Evolutionary conservation across 1,140 invertebrate species (phyloP), one percentile per base, ranked within the genome.

Genomic region (Araneus ventricosus): DNA sequence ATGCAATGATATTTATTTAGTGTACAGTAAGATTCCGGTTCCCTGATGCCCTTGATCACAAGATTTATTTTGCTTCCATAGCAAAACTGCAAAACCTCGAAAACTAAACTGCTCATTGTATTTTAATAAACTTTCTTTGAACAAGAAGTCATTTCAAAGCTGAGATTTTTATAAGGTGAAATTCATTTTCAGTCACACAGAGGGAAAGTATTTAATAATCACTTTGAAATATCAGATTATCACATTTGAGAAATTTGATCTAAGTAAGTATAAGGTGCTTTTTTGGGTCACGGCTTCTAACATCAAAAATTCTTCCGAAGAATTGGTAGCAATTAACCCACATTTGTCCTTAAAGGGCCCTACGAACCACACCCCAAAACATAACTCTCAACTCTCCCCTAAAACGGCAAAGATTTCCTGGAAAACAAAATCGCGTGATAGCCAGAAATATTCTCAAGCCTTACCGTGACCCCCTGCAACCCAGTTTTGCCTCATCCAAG

Each of bases 391-490:
- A 52, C 24, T 24, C 37, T 52, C 22, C 80, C 80, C 80, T 24
- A 45, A n/a, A 80, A 82, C n/a, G 39, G 30, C 17, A 14, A 4
- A 52, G 6, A 10, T 82, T 82, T 45, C 80, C n/a, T 0, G 20
- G 41, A 52, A 82, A 41, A 52, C 37, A 22, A 45, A 82, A 82
- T 82, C 39, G 80, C 80, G 80, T 82, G 80, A 24, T 41, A 24
- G 22, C 30, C 14, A 17, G 8, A 6, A 37, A 75, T 37, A 34
- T 17, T 24, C 22, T 24, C 14, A 34, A 34, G 27, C 24, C 24
- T 27, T 30, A 27, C 80, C 80, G 41, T 82, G 80, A 82, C 80
- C 80, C 80, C 80, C 80, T n/a, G 7, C 80, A 82, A 82, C 80
- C 80, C 80, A 82, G n/a, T 82, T 82, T 82, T 52, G 45, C 3